Evolutionary conservation across 2,888 invertebrate species (phyloP), one percentile per base, ranked within the genome.

Genomic region (Sphaerophoria taeniata): DNA sequence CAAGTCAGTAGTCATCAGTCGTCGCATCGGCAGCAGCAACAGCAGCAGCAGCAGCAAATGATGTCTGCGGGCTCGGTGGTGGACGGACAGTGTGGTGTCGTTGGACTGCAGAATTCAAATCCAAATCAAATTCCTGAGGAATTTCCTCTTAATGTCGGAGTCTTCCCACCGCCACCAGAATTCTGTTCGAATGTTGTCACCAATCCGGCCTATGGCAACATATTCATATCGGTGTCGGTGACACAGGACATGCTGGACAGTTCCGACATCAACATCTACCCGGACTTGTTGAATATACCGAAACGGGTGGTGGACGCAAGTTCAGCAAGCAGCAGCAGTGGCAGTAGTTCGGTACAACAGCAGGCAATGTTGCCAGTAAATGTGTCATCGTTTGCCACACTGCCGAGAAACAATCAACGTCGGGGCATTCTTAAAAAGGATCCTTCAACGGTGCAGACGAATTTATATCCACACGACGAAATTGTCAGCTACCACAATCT

Each of bases 191-290:
- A 92, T 83, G 91, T 92, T 61, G 91, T 92, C 51, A 88, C 90
- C 61, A 92, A 92, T 88, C 92, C 92, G 16, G 89, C 91, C 3
- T 92, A 91, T 77, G 92, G 92, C 39, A 97, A 96, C 90, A 96
- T 97, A 89, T 97, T 96, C 93, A 97, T 97, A 91, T 96, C 97
- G 86, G 96, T 97, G 65, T 95, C 95, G 9, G 94, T 95, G 88
- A 95, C 95, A 80, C 96, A 96, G 92, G 96, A 97, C 85, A 94
- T 95, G 88, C 88, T 92, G 51, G 92, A 92, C 76, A 93, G 94
- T 43, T 93, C 94, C 87, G 94, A 93, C 89, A 93, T 94, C 61
- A 94, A 95, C 81, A 95, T 96, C 90, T 97, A 96, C 91, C 97
- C 97, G 55, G 97, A 97, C 91, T 93, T 97, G 78, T 92, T 97